Base-by-base conservation (phyloP, 2,888 invertebrate genomes). In the Ectemnius cavifrons region DNA sequence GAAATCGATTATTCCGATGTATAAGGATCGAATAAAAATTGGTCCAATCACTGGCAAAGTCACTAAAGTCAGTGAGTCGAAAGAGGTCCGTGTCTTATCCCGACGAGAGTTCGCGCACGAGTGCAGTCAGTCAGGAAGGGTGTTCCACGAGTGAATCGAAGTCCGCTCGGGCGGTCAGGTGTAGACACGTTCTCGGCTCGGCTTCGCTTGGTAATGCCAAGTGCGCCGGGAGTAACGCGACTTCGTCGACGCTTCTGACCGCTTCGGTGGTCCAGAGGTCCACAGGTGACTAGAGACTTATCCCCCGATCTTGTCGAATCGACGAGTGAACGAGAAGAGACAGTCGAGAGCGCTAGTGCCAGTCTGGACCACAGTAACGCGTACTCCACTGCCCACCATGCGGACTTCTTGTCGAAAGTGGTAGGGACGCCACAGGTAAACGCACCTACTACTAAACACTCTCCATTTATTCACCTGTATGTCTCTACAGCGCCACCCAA, bases 361-460 rank as follows among this genome's bases (percentile, higher is more conserved):
- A 23, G 23, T 23, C 23, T 37, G 88, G 88, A 86, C 88, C 88
- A 86, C 83, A 77, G 84, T 77, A 77, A 77, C 64, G 67, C 73
- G 78, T 75, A 71, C 76, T 58, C 71, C 8, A 71, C 77, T 77
- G 76, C 77, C 71, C 71, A 14, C 60, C 46, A 65, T 61, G 68
- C 67, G 14, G 67, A 37, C 37, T 11, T 8, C 37, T 37, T 37
- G 6, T 37, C 37, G 8, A 37, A 37, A 11, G 77, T 77, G 68
- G 77, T 71, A 76, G 77, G 77, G 77, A 76, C 77, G 16, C 37
- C 37, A 4, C 68, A 63, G 67, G 76, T 77, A 76, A 71, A 68
- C 47, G 77, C 59, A 71, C 71, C 77, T 67, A 58, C 28, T 23
- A 57, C 23, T 23, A 49, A 57, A 13, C 61, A 11, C 37, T 23